A percentile compares a stretch with the other conserved stretches of the same genome.
Conservation (phyloP, 2,888 invertebrate species). For the Ischnus inquisitorius region DNA sequence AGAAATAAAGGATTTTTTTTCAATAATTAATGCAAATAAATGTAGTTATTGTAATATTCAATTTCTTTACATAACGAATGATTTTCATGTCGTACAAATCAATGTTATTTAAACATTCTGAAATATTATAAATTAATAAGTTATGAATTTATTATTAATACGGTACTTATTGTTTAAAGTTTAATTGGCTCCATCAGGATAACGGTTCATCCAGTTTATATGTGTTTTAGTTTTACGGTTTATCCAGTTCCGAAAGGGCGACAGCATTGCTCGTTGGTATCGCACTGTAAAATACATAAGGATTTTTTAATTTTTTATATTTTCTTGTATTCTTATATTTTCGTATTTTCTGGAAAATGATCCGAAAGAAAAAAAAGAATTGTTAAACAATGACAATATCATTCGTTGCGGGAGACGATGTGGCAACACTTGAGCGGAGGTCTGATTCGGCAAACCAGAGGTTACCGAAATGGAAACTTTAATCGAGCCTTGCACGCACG, state of each 20-base stretch:
- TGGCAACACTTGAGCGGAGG: too few relatives aligned
- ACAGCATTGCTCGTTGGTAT: conserved; percentile 21
- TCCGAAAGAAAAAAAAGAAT: too few relatives aligned
- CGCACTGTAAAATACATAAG: conserved; percentile 27
- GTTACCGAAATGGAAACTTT: too few relatives aligned
- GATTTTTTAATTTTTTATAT: background rate
- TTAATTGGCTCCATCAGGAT: background rate
- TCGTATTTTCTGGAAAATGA: too few relatives aligned
- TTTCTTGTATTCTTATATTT: too few relatives aligned
- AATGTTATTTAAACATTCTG: background rate
- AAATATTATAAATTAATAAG: background rate
- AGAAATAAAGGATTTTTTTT: background rate
- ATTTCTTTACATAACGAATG: background rate
- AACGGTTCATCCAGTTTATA: too few relatives aligned
- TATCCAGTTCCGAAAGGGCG: too few relatives aligned
- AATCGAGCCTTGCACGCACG: too few relatives aligned
- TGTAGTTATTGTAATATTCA: background rate
- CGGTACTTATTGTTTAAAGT: background rate
- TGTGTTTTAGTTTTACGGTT: too few relatives aligned
- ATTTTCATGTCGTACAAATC: background rate
- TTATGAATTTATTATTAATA: background rate
- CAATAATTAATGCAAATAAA: background rate
- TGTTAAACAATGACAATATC: too few relatives aligned
- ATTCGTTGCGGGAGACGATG: too few relatives aligned
- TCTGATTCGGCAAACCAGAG: too few relatives aligned